Conservation (phyloP, 2,113 vertebrate genomes). For the Phrynosoma platyrhinos region DNA sequence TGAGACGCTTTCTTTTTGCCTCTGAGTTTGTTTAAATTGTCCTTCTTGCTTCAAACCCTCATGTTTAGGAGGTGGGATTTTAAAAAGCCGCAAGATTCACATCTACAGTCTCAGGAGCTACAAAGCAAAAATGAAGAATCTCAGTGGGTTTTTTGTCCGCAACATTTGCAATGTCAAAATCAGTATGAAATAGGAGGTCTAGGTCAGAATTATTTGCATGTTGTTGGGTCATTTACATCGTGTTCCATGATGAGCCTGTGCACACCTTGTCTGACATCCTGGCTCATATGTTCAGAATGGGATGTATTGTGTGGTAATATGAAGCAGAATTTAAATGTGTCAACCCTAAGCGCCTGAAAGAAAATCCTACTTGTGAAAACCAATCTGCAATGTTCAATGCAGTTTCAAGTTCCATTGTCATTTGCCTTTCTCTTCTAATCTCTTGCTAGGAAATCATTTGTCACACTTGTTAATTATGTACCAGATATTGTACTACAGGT, state of each 20-base stretch:
- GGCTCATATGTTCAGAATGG: background rate
- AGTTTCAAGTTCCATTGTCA: background rate
- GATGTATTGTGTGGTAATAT: background rate
- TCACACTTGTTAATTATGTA: background rate
- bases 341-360: background rate
- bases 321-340: too few relatives aligned
- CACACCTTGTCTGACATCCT: too few relatives aligned
- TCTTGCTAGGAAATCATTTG: too few relatives aligned
- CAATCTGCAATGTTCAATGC: background rate
- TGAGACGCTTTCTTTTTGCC: background rate
- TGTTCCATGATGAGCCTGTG: too few relatives aligned
- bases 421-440: too few relatives aligned
- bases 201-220: too few relatives aligned
- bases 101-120: background rate
- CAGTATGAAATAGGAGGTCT: too few relatives aligned
- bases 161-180: too few relatives aligned
- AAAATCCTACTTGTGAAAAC: background rate
- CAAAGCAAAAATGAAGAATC: background rate
- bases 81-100: background rate
- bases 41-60: background rate
- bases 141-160: background rate
- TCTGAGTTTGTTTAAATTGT: background rate
- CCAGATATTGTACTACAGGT: background rate
- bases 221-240: too few relatives aligned
- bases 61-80: background rate